Percentiles rank a stretch among this genome's conserved stretches.
Conservation (phyloP, 2,888 invertebrate species). For the Agrochola lota region DNA sequence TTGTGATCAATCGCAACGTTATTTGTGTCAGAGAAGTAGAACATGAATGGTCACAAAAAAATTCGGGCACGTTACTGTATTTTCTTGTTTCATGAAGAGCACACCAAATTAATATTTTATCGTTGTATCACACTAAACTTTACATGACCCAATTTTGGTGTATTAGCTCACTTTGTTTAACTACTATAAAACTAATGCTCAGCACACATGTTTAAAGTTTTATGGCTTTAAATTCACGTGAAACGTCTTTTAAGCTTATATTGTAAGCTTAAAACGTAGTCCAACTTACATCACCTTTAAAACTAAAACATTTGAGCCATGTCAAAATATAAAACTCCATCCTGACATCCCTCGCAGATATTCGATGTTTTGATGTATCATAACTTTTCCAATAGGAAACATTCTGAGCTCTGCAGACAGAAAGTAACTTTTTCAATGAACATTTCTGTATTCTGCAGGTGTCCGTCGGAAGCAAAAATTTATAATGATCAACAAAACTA, state of each 20-base stretch:
- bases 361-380: slow-evolving; percentile 55
- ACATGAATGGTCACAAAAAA: slow-evolving; percentile 24
- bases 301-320: slow-evolving; percentile 18
- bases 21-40: slow-evolving; percentile 23
- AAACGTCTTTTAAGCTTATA: not conserved
- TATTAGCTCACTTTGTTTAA: not conserved
- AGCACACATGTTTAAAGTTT: not conserved
- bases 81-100: not conserved
- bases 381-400: slow-evolving; percentile 64
- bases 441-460: slow-evolving; percentile 46
- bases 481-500: slow-evolving; percentile 43
- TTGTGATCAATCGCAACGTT: slow-evolving; percentile 54
- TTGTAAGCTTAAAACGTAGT: not conserved
- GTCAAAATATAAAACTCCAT: slow-evolving; percentile 19
- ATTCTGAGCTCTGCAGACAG: slow-evolving; percentile 39
- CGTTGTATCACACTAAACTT: not conserved
- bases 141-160: not conserved
- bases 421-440: slow-evolving; percentile 66
- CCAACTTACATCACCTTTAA: not conserved
- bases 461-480: not conserved
- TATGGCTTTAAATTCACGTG: not conserved
- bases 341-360: slow-evolving; percentile 12
- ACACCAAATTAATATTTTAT: not conserved
- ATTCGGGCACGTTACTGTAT: not conserved
- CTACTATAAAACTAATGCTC: not conserved